These are phyloP conservation scores for Lordiphosa stackelbergi DNA, from an alignment of 1,140 invertebrate species.

Conservation along the genomic window DNA sequence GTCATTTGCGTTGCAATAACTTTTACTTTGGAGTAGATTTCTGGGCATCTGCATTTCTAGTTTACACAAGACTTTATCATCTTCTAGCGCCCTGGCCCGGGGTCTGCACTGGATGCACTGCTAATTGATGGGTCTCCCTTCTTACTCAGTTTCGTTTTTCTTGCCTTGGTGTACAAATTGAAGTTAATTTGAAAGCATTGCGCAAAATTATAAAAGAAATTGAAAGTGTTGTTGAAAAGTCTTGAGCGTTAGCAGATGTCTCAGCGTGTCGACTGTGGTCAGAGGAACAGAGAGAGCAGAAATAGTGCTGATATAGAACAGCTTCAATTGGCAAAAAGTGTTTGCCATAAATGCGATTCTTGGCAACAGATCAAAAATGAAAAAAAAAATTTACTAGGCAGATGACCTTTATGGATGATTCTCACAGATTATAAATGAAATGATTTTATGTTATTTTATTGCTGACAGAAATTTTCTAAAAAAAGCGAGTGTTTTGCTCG, in stretches of 20 bases:
- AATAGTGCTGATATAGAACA: conserved; percentile 11
- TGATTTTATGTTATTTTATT: too few relatives aligned
- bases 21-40: conserved; percentile 37
- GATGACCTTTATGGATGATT: conserved; percentile 18
- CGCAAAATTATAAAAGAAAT: conserved; percentile 32
- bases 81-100: conserved; percentile 41
- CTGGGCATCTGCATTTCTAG: conserved; percentile 54
- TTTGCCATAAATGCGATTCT: conserved; percentile 28
- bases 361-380: conserved; percentile 22
- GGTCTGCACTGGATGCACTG: conserved; percentile 24
- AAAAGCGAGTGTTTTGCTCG: too few relatives aligned
- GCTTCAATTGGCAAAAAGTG: conserved; percentile 6
- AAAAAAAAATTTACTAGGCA: conserved; percentile 9
- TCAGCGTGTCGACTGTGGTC: neutral
- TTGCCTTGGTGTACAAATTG: conserved; percentile 44
- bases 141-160: conserved; percentile 10
- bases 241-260: conserved; percentile 14
- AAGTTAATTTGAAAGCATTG: conserved; percentile 65
- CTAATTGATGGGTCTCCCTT: conserved; percentile 53
- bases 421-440: neutral
- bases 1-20: conserved; percentile 72
- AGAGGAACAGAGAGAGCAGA: conserved; percentile 3
- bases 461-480: too few relatives aligned
- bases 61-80: conserved; percentile 60
- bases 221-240: conserved; percentile 42